phyloP scores from a whole-genome alignment of 2,113 vertebrate genomes.

The Heterotilapia buettikoferi region DNA sequence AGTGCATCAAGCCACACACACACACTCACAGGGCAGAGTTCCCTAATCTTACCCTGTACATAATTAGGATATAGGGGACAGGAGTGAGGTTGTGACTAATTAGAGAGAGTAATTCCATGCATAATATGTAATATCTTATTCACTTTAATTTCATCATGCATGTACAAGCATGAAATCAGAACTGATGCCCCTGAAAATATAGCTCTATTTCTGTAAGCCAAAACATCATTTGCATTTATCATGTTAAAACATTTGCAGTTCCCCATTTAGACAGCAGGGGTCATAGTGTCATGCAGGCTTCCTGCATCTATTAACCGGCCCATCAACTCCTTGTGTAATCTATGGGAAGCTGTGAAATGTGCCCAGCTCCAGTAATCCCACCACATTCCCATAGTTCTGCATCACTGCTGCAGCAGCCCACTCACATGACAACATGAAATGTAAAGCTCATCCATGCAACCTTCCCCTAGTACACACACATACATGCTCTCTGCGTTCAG shows the following conservation, averaged over 20 bases:
- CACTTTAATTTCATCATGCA: slow-evolving; percentile 2
- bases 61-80: neutral
- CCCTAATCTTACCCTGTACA: neutral
- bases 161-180: slow-evolving; percentile 4
- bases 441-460: slow-evolving; percentile 23
- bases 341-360: slow-evolving; percentile 20
- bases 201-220: neutral
- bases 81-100: neutral
- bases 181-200: neutral
- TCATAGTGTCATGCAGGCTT: slow-evolving; percentile 25
- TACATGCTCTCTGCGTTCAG: neutral
- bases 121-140: slow-evolving; percentile 27
- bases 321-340: slow-evolving; percentile 32
- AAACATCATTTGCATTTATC: neutral
- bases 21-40: neutral
- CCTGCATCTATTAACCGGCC: slow-evolving; percentile 9
- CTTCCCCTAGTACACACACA: neutral
- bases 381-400: slow-evolving; percentile 24
- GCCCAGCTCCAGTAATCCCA: slow-evolving; percentile 45
- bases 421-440: neutral
- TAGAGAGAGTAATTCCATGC: neutral
- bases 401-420: slow-evolving; percentile 1
- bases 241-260: slow-evolving; percentile 28
- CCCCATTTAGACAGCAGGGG: slow-evolving; percentile 54
- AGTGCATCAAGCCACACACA: slow-evolving; percentile 4